A percentile compares a stretch with the other conserved stretches of the same genome.
phyloP scores from a whole-genome alignment of 2,888 invertebrate genomes.

The Auanema freiburgensis region DNA sequence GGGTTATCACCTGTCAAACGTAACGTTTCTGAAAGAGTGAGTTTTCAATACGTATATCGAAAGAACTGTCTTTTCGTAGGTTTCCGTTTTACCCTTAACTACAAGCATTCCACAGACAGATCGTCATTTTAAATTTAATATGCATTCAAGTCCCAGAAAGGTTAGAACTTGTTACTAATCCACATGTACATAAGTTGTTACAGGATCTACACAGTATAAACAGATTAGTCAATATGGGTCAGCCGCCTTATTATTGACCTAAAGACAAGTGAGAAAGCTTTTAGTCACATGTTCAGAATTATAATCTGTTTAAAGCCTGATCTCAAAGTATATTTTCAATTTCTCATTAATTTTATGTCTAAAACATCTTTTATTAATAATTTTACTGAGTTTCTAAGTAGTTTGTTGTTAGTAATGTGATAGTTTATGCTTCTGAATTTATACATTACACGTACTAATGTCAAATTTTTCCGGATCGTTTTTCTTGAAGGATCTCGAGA shows the following conservation, averaged over 20 bases:
- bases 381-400: too few relatives aligned
- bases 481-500: too few relatives aligned
- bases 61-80: constrained; percentile 4
- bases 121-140: constrained; percentile 12
- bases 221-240: constrained; percentile 2
- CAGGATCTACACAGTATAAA: constrained; percentile 14
- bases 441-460: too few relatives aligned
- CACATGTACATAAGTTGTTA: background rate
- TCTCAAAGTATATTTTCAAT: too few relatives aligned
- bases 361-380: too few relatives aligned
- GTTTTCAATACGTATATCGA: background rate
- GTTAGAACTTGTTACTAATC: constrained; percentile 2
- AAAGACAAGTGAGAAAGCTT: too few relatives aligned
- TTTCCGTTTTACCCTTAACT: constrained; percentile 12
- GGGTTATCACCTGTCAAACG: constrained; percentile 18
- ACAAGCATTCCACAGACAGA: constrained; percentile 1
- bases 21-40: constrained; percentile 13
- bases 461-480: too few relatives aligned
- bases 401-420: too few relatives aligned
- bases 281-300: too few relatives aligned
- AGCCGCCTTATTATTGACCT: constrained; percentile 5
- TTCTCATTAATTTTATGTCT: too few relatives aligned
- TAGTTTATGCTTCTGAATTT: too few relatives aligned
- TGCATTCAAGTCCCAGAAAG: constrained; percentile 18
- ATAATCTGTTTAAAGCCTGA: too few relatives aligned